Conservation (phyloP, 2,888 invertebrate species). For the Seladonia tumulorum region DNA sequence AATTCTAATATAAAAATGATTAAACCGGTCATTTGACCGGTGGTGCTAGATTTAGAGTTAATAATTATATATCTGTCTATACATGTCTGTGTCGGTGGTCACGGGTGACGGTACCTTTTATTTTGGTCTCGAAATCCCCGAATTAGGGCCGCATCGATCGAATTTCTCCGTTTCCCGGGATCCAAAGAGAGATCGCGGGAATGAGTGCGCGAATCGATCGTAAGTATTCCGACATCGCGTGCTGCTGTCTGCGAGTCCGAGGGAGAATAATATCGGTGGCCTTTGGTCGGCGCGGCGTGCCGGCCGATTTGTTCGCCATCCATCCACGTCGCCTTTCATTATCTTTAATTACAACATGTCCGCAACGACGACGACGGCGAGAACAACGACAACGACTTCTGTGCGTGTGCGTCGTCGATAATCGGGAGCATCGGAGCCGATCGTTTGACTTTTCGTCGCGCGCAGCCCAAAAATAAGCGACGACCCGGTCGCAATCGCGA, state of each 20-base stretch:
- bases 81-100: no score
- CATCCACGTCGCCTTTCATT: conserved; percentile 54
- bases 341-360: conserved; percentile 49
- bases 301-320: conserved; percentile 48
- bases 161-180: neutral
- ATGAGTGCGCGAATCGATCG: neutral
- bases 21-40: no score
- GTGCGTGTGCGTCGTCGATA: conserved; percentile 12
- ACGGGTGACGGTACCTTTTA: no score
- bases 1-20: no score
- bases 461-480: conserved; percentile 32
- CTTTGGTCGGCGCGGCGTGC: conserved; percentile 16
- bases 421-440: conserved; percentile 17
- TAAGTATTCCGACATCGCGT: conserved; percentile 7
- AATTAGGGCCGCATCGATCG: neutral
- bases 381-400: neutral
- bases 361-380: neutral
- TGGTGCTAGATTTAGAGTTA: no score
- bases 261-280: conserved; percentile 21
- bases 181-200: neutral
- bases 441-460: neutral
- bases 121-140: neutral
- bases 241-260: neutral
- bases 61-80: no score
- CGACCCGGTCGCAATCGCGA: conserved; percentile 26